Evolutionary conservation across 2,888 invertebrate genomes (phyloP).

Genomic region (Netelia melanura): DNA sequence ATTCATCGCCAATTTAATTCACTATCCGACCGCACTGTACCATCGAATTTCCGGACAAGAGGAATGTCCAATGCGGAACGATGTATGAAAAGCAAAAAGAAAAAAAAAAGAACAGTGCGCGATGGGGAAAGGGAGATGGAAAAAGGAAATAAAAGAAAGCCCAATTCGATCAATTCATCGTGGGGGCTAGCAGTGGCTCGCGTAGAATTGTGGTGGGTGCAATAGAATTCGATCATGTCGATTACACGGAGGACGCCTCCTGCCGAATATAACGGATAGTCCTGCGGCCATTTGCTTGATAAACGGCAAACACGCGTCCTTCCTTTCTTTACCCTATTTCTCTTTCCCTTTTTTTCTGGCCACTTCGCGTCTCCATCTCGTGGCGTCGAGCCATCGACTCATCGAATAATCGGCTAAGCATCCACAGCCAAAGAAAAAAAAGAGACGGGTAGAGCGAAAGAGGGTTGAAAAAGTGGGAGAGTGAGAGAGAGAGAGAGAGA

Average conservation of each 20-base stretch:
- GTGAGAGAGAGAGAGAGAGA: neutral
- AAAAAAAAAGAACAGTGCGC: constrained; percentile 9
- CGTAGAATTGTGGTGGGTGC: constrained; percentile 48
- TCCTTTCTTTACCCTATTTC: constrained; percentile 4
- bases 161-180: constrained; percentile 63
- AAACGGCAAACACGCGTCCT: constrained; percentile 48
- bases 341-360: neutral
- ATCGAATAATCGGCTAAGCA: constrained; percentile 65
- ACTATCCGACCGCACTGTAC: constrained; percentile 57
- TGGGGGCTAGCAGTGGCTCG: constrained; percentile 18
- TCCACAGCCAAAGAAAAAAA: constrained; percentile 40
- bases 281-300: constrained; percentile 54
- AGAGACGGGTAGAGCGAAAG: constrained; percentile 1
- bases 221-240: constrained; percentile 60
- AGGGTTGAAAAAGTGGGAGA: neutral
- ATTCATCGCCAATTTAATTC: constrained; percentile 61
- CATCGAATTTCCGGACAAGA: constrained; percentile 63
- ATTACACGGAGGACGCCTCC: constrained; percentile 53
- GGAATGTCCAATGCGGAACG: constrained; percentile 46
- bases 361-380: constrained; percentile 19
- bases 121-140: constrained; percentile 37
- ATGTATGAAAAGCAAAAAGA: constrained; percentile 19
- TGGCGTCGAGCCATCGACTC: constrained; percentile 58
- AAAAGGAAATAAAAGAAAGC: constrained; percentile 55
- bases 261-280: constrained; percentile 51